Base-by-base conservation (phyloP, 2,888 invertebrate genomes). In the Metopia argyrocephala region DNA sequence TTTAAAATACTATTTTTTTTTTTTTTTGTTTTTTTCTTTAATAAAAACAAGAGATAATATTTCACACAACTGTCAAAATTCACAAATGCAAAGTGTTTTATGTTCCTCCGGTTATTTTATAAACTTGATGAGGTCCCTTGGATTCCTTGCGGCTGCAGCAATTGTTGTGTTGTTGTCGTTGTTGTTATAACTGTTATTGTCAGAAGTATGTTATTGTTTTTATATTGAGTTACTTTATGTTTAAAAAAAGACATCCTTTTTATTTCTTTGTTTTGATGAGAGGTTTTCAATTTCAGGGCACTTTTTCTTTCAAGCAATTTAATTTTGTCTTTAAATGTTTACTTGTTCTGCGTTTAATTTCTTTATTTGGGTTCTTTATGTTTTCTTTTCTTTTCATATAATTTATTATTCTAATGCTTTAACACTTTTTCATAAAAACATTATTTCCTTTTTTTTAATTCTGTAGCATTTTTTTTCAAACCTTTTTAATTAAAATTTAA, bases 401-500 rank as follows among this genome's bases (percentile, higher is more conserved):
- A 62, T 54, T 57, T 57, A 64, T 69, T 68, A 48, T 61, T 56
- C 21, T 45, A 28, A 23, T 45, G 56, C 68, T 46, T 52, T 46
- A 46, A 54, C 52, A 52, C 12, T 65, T 73, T 68, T 50, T 54
- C 48, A 52, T 27, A 50, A 28, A 57, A 12, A 62, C 48, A 48
- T 27, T 2, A 20, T 12, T 38, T 3, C 2, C 2, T 38, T 38
- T 15, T 15, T 78, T 74, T 61, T 38, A 21, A 12, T 59, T 56
- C 64, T 12, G 45, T 46, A 7, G 48, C 23, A 57, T 69, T 69
- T 64, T n/a, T n/a, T n/a, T 56, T 68, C 57, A 69, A 69, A 52
- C 50, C 68, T 64, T 64, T 78, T 78, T 74, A 74, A 78, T 68
- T 78, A 69, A 74, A 65, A 64, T 50, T 20, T 64, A 52, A 65